Evolutionary conservation across 2,888 invertebrate genomes (phyloP), one percentile per base, ranked within the genome.

Genomic region (Polyploca ridens): DNA sequence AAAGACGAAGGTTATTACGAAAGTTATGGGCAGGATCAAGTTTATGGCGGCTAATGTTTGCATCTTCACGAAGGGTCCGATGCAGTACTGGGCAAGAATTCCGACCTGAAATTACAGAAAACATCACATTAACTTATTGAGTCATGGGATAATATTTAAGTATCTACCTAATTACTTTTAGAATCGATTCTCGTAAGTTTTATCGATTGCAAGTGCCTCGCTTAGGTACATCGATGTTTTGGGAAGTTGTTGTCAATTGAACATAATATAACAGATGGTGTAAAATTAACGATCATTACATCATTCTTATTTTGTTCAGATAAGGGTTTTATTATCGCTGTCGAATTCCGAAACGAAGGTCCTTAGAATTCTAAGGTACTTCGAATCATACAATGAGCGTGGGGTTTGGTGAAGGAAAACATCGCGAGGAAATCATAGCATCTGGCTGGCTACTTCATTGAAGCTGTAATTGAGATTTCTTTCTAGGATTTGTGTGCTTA

Each of bases 21-120:
- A 95, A 49, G 95, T 73, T 46, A 95, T 84, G 13, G 96, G 95
- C 64, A 96, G 88, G 69, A 94, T 82, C 72, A 95, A 87, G 80
- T 95, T 95, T 81, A 95, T 92, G 64, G 89, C 89, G 64, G 95
- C 95, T 69, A 95, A 88, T 33, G 84, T 85, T 71, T 87, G 88
- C 87, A 95, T 95, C 70, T 94, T 88, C 59, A 94, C 95, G 76
- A 91, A 95, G 5, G 95, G 95, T 27, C 95, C 95, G 74, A 96
- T 94, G 79, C 95, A 91, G 87, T 95, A 96, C 70, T 95, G 95
- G 76, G 95, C 85, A 77, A 96, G 91, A 83, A 95, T 95, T 70
- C 96, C 96, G 77, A 95, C 85, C 94, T 94, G 94, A 65, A 93
- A 94, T 64, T 63, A 71, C 75, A 76, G 70, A 71, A 80, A 64